Evolutionary conservation across 2,113 vertebrate genomes (phyloP).

Genomic region (Caranx ignobilis): DNA sequence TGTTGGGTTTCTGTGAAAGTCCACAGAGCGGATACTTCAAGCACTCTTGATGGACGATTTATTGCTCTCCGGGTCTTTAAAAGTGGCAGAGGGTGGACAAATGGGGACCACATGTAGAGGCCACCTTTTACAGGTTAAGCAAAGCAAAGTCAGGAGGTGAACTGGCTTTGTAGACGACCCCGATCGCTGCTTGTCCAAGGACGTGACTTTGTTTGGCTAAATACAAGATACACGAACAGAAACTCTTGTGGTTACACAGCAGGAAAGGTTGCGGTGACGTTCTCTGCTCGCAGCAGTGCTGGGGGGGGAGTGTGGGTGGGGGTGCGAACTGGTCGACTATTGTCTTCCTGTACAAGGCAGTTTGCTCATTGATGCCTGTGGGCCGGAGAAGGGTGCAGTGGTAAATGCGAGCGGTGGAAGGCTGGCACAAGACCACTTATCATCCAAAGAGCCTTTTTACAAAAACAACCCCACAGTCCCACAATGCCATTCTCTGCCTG

Average conservation of each 20-base stretch:
- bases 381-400: conserved; percentile 39
- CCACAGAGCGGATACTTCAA: conserved; percentile 39
- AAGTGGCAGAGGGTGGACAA: conserved; percentile 9
- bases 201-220: conserved; percentile 2
- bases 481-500: conserved; percentile 68
- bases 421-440: conserved; percentile 72
- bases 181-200: neutral
- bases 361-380: conserved; percentile 53
- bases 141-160: neutral
- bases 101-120: neutral
- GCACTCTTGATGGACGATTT: conserved; percentile 45
- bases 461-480: conserved; percentile 53
- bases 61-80: conserved; percentile 17
- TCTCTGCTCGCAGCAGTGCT: neutral
- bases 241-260: neutral
- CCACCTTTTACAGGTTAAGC: neutral
- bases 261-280: neutral
- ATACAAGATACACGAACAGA: neutral
- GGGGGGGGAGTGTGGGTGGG: neutral
- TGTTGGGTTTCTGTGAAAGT: conserved; percentile 73
- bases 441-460: conserved; percentile 43
- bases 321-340: conserved; percentile 47
- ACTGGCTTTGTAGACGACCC: conserved; percentile 5
- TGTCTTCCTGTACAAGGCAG: conserved; percentile 66
- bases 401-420: conserved; percentile 60